A percentile compares a stretch with the other conserved stretches of the same genome.
phyloP scores from a whole-genome alignment of 2,888 invertebrate species.

The Hipparchia sbordonii region DNA sequence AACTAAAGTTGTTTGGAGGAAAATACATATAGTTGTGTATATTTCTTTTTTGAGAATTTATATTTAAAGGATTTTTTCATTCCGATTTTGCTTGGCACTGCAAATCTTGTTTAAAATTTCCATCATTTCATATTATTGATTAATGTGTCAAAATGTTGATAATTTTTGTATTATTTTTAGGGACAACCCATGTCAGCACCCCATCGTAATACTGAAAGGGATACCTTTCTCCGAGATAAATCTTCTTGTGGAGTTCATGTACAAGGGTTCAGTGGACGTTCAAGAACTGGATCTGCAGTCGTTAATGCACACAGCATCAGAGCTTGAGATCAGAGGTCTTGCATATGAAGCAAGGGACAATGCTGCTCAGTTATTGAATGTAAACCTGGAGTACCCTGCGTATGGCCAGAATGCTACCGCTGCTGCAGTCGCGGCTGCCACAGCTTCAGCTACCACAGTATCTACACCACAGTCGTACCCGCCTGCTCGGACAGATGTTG shows the following conservation, averaged over 20 bases:
- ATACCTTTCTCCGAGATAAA: slow-evolving; percentile 86
- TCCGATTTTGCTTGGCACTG: too few species aligned
- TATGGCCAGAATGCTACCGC: slow-evolving; percentile 62
- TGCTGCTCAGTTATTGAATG: slow-evolving; percentile 80
- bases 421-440: slow-evolving; percentile 44
- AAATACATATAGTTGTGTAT: too few species aligned
- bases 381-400: slow-evolving; percentile 77
- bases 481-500: slow-evolving; percentile 73
- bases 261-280: slow-evolving; percentile 87
- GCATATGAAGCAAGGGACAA: slow-evolving; percentile 84
- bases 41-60: too few species aligned
- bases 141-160: slow-evolving; percentile 12
- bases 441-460: slow-evolving; percentile 39
- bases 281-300: slow-evolving; percentile 85
- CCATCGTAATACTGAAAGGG: slow-evolving; percentile 87
- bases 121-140: background rate
- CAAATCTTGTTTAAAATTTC: too few species aligned
- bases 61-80: too few species aligned
- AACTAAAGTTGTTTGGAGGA: too few species aligned
- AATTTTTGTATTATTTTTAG: slow-evolving; percentile 51
- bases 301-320: slow-evolving; percentile 86
- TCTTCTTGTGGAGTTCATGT: slow-evolving; percentile 87
- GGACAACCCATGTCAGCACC: slow-evolving; percentile 89
- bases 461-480: slow-evolving; percentile 55
- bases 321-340: slow-evolving; percentile 86